Evolutionary conservation across 2,888 invertebrate genomes (phyloP).

Genomic region (Reticulitermes lucifugus): DNA sequence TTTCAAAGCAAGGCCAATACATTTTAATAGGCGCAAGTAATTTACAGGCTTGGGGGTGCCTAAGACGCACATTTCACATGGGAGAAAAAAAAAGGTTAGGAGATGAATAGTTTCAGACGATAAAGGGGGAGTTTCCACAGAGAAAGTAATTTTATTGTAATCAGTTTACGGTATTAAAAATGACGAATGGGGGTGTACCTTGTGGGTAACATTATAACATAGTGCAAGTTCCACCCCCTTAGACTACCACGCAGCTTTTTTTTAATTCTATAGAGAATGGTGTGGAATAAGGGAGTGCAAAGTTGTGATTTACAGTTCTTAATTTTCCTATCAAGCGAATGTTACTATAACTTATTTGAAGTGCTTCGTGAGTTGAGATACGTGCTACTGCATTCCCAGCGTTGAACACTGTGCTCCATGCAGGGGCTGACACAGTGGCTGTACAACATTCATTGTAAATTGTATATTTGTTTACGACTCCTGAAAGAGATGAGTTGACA

Average conservation of each 20-base stretch:
- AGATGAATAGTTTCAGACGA: background rate
- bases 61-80: slow-evolving; percentile 2
- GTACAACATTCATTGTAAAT: too few species aligned
- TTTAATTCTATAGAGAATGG: slow-evolving; percentile 33
- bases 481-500: too few species aligned
- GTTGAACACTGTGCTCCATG: too few species aligned
- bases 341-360: background rate
- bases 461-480: too few species aligned
- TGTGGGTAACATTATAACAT: slow-evolving; percentile 31
- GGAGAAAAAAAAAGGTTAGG: background rate
- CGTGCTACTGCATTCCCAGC: background rate
- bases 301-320: slow-evolving; percentile 34
- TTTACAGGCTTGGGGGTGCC: slow-evolving; percentile 8
- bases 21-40: slow-evolving; percentile 13
- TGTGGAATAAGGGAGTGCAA: slow-evolving; percentile 19
- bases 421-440: too few species aligned
- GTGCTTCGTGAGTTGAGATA: too few species aligned
- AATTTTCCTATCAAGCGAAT: slow-evolving; percentile 33
- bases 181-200: slow-evolving; percentile 40
- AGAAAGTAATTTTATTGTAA: slow-evolving; percentile 41
- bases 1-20: slow-evolving; percentile 5
- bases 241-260: background rate
- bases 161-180: slow-evolving; percentile 36
- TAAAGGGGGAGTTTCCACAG: background rate
- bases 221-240: background rate